phyloP scores from a whole-genome alignment of 2,797 vertebrate genomes.

The Chelidonichthys spinosus region DNA sequence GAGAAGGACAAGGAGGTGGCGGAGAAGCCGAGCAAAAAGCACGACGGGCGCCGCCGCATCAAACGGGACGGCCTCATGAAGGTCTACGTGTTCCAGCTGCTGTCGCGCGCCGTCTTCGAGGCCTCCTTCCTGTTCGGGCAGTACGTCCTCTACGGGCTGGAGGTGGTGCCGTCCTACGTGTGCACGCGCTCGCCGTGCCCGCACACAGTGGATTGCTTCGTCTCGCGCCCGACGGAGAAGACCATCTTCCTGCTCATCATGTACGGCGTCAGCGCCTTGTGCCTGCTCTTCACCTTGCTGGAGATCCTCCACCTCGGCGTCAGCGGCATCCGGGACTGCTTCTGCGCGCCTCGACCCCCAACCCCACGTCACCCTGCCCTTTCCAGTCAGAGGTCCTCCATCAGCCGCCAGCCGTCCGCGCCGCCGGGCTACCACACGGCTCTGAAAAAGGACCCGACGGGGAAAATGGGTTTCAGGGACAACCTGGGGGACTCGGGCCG shows the following conservation, averaged over 20 bases:
- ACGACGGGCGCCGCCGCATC: slow-evolving; percentile 91
- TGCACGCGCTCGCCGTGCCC: slow-evolving; percentile 92
- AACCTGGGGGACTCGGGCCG: slow-evolving; percentile 82
- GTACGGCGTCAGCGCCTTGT: slow-evolving; percentile 90
- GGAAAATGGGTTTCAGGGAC: slow-evolving; percentile 83
- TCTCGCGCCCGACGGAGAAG: slow-evolving; percentile 94
- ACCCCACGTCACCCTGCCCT: slow-evolving; percentile 53
- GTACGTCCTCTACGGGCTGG: slow-evolving; percentile 90
- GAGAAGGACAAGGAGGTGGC: slow-evolving; percentile 84
- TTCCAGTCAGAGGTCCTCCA: slow-evolving; percentile 63
- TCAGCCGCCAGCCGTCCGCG: slow-evolving; percentile 84
- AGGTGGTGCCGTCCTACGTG: slow-evolving; percentile 88
- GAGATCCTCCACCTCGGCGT: slow-evolving; percentile 91
- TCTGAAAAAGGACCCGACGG: slow-evolving; percentile 85
- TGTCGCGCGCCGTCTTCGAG: slow-evolving; percentile 88
- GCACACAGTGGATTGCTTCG: slow-evolving; percentile 92
- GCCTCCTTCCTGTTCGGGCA: slow-evolving; percentile 90
- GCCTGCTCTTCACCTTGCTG: slow-evolving; percentile 89
- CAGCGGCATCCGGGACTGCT: slow-evolving; percentile 88
- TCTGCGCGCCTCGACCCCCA: slow-evolving; percentile 67
- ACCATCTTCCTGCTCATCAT: slow-evolving; percentile 94
- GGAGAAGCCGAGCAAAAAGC: slow-evolving; percentile 81
- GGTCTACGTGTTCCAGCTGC: slow-evolving; percentile 89
- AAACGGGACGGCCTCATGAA: slow-evolving; percentile 92
- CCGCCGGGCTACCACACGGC: slow-evolving; percentile 91